Conservation (phyloP, 1,140 invertebrate genomes). For the Drosophila varians region DNA sequence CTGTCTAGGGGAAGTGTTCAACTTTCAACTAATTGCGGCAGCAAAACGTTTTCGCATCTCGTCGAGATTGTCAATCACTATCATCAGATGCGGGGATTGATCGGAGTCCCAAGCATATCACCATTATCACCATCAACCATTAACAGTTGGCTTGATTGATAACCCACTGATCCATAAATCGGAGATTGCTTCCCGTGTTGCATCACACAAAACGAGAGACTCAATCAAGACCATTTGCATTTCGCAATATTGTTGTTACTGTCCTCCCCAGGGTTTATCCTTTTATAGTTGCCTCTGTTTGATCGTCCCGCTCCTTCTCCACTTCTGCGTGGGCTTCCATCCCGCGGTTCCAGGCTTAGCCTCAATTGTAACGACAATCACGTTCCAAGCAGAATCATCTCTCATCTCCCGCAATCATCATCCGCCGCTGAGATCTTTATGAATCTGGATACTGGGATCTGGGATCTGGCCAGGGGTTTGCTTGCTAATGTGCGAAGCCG, state of each 20-base stretch:
- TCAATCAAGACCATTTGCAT: constrained; percentile 18
- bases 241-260: not conserved
- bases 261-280: constrained; percentile 20
- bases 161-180: constrained; percentile 51
- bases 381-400: constrained; percentile 44
- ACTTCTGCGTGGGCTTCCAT: constrained; percentile 46
- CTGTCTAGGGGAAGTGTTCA: not conserved
- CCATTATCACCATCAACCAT: constrained; percentile 4
- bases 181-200: constrained; percentile 9
- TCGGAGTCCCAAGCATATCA: not conserved
- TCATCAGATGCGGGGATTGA: constrained; percentile 1
- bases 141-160: constrained; percentile 9
- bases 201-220: constrained; percentile 1
- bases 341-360: not conserved
- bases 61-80: constrained; percentile 12
- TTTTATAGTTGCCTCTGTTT: constrained; percentile 40
- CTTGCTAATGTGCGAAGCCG: constrained; percentile 58
- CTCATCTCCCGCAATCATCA: constrained; percentile 59
- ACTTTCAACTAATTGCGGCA: constrained; percentile 8
- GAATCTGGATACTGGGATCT: constrained; percentile 8
- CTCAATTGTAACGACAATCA: constrained; percentile 57
- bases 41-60: not conserved
- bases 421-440: constrained; percentile 49
- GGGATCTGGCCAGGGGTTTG: constrained; percentile 32
- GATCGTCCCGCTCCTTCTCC: constrained; percentile 22